A percentile compares a stretch with the other conserved stretches of the same genome.
phyloP scores from a whole-genome alignment of 2,113 vertebrate species.

The Chunga burmeisteri region DNA sequence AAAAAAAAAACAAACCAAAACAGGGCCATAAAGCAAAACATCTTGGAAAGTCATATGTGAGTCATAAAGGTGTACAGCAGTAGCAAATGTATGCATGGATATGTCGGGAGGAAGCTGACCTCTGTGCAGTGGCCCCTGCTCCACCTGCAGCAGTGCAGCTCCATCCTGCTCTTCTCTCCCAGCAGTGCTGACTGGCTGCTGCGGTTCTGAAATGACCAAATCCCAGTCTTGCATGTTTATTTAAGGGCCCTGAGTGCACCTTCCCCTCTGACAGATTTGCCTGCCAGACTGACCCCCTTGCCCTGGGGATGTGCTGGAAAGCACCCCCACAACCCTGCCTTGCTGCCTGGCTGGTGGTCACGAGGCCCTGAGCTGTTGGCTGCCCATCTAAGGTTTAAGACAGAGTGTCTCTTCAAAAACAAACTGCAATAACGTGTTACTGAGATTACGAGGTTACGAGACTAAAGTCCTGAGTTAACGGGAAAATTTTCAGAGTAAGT shows the following conservation, averaged over 20 bases:
- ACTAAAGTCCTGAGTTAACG: background rate
- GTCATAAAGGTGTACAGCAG: background rate
- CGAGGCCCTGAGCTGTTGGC: background rate
- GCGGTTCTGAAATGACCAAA: background rate
- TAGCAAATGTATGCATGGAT: background rate
- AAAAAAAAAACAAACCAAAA: background rate
- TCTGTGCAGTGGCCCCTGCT: background rate
- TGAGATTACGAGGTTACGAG: background rate
- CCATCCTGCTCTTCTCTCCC: background rate
- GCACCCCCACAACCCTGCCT: too few relatives aligned
- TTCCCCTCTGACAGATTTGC: background rate
- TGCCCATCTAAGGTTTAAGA: background rate
- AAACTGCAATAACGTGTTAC: background rate
- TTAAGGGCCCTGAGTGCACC: background rate
- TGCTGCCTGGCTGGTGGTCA: background rate
- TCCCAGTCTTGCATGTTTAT: background rate
- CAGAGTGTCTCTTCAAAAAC: background rate
- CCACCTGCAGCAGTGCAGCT: background rate
- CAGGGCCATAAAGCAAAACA: background rate
- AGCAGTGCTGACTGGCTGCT: background rate
- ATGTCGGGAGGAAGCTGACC: rapidly evolving
- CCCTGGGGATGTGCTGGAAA: rapidly evolving
- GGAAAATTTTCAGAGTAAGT: background rate
- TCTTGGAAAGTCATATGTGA: background rate
- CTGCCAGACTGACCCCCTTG: background rate